Conservation (phyloP, 2,113 vertebrate genomes). For the Nansenia antarctica region DNA sequence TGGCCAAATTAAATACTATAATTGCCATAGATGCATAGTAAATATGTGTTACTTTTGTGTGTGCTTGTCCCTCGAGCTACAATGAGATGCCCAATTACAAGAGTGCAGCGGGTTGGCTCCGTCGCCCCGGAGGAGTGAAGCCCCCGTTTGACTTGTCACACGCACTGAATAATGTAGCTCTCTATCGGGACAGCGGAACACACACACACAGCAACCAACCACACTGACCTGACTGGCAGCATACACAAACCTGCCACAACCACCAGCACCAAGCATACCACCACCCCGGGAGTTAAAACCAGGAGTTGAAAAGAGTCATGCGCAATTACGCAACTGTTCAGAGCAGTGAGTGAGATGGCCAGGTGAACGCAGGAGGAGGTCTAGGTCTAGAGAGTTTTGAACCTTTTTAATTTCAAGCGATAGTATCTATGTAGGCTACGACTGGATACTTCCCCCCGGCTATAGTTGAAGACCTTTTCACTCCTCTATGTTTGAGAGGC, state of each 20-base stretch:
- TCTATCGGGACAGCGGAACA: background rate
- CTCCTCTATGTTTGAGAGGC: slow-evolving; percentile 50
- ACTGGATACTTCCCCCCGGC: background rate
- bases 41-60: too few relatives aligned
- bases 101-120: background rate
- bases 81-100: background rate
- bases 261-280: too few relatives aligned
- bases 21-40: background rate
- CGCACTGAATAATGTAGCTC: background rate
- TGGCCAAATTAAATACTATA: background rate
- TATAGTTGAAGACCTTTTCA: background rate
- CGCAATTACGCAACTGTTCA: background rate
- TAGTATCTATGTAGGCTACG: slow-evolving; percentile 35
- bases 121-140: too few relatives aligned
- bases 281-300: background rate
- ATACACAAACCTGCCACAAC: background rate
- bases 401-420: slow-evolving; percentile 19
- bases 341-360: background rate
- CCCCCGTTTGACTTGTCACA: background rate
- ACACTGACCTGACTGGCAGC: background rate
- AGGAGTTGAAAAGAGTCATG: background rate
- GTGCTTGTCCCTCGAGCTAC: too few relatives aligned
- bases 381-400: background rate
- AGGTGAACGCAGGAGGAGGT: slow-evolving; percentile 2
- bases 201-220: background rate